Base-by-base conservation (phyloP, 30 jellyfish, hydroid and myxozoan species). In the Phacellophora camtschatica region DNA sequence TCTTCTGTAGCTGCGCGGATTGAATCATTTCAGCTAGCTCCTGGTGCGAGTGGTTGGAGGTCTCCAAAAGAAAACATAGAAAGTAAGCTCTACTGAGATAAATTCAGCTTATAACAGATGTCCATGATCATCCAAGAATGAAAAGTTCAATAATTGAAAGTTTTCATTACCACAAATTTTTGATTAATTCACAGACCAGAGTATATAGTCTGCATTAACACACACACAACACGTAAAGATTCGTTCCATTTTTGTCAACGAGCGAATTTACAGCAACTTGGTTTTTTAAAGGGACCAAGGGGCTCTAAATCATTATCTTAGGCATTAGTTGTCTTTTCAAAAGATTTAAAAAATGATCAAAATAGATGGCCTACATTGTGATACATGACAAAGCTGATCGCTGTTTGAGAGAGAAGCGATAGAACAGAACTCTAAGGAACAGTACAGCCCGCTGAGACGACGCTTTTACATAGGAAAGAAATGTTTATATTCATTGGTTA, bases 391-490 rank as follows among this genome's bases (percentile, higher is more conserved):
- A 73, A 28, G 75, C 33, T 36, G 86, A 73, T 73, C 86, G 39
- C 86, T 56, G 86, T 74, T 73, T 73, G 86, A 73, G 43, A 32
- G 86, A 73, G 86, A 37, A 73, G 29, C 59, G 86, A 49, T 20
- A 62, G 72, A 67, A 66, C 27, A 43, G 27, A 35, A 50, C 86
- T 48, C 72, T 13, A 42, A 74, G 53, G 74, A 73, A 51, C 86
- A 73, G 74, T 49, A 73, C 36, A 65, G 74, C 86, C 86, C 39
- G 86, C 86, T 73, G 86, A 46, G 86, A 73, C 43, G 72, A 32
- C 75, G 8, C 66, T 73, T 55, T 53, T 61, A 30, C 71, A 24
- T 53, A 32, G 69, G 8, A 71, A 28, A 46, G 53, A 31, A 73
- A 46, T 49, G 50, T 53, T 54, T 31, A 23, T 22, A 73, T 49